phyloP scores from a whole-genome alignment of 2,113 vertebrate species.

The Connochaetes taurinus region DNA sequence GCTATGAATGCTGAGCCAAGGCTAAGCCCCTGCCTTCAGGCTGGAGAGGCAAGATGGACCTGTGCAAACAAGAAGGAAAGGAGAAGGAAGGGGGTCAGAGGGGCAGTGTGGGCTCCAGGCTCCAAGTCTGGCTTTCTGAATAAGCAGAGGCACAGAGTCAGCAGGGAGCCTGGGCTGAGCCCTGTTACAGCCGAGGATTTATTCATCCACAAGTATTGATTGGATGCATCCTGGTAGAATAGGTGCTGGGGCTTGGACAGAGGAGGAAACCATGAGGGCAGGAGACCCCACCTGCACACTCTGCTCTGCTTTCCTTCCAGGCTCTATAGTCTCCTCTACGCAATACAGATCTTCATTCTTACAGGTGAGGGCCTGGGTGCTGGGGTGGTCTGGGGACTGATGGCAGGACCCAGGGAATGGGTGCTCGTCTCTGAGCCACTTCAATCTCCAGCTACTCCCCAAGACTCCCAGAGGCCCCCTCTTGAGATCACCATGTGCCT shows the following conservation, averaged over 20 bases:
- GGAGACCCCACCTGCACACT: not conserved
- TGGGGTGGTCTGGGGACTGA: not conserved
- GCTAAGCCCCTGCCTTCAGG: not conserved
- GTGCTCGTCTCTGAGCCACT: not conserved
- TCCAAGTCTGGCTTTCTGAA: not conserved
- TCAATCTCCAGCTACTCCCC: not conserved
- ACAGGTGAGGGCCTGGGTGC: conserved; percentile 5
- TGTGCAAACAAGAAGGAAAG: not conserved
- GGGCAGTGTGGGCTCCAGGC: not conserved
- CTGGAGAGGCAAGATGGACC: not conserved
- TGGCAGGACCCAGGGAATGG: not conserved
- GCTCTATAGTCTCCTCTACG: not conserved
- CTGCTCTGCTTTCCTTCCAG: not conserved
- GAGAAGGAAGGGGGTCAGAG: not conserved
- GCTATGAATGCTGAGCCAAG: not conserved
- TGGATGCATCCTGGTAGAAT: accelerated
- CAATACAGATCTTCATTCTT: not conserved
- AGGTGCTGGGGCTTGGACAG: not conserved
- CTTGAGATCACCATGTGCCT: not conserved
- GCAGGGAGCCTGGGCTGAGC: not conserved
- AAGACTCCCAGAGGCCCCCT: not conserved
- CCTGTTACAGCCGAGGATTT: not conserved
- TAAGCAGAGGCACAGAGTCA: not conserved
- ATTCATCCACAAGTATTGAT: not conserved
- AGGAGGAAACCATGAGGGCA: not conserved